Conservation (phyloP, 2,888 invertebrate species). For the Ctena decussata region DNA sequence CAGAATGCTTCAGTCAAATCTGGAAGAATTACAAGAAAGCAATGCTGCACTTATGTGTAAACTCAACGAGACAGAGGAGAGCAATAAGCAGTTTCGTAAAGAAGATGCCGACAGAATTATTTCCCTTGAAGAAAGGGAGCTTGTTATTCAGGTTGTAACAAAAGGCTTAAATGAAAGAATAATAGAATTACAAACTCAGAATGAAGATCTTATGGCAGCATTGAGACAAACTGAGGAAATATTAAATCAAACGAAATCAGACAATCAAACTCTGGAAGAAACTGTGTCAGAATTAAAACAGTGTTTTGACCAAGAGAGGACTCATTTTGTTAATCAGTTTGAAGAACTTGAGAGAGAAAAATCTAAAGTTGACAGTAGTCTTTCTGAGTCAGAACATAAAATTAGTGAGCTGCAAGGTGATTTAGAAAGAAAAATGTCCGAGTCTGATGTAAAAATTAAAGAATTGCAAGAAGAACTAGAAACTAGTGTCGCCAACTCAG, state of each 20-base stretch:
- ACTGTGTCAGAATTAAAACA: constrained; percentile 39
- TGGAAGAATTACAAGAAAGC: constrained; percentile 44
- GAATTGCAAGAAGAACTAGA: constrained; percentile 44
- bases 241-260: constrained; percentile 44
- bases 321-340: constrained; percentile 42
- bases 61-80: constrained; percentile 46
- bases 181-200: constrained; percentile 58
- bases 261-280: constrained; percentile 51
- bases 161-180: constrained; percentile 54
- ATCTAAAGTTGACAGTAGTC: constrained; percentile 35
- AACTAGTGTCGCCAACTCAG: constrained; percentile 39
- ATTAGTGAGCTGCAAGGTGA: constrained; percentile 27
- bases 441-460: constrained; percentile 52
- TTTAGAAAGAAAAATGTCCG: constrained; percentile 29
- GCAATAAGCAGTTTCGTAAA: constrained; percentile 39
- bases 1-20: constrained; percentile 30
- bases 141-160: constrained; percentile 39
- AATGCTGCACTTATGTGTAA: constrained; percentile 50
- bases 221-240: constrained; percentile 45
- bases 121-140: constrained; percentile 48
- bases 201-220: constrained; percentile 55
- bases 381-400: constrained; percentile 44
- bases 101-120: constrained; percentile 60
- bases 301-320: constrained; percentile 48
- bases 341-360: constrained; percentile 59